Evolutionary conservation across 2,797 vertebrate species (phyloP), one percentile per base, ranked within the genome.

Genomic region (Sciurus vulgaris): DNA sequence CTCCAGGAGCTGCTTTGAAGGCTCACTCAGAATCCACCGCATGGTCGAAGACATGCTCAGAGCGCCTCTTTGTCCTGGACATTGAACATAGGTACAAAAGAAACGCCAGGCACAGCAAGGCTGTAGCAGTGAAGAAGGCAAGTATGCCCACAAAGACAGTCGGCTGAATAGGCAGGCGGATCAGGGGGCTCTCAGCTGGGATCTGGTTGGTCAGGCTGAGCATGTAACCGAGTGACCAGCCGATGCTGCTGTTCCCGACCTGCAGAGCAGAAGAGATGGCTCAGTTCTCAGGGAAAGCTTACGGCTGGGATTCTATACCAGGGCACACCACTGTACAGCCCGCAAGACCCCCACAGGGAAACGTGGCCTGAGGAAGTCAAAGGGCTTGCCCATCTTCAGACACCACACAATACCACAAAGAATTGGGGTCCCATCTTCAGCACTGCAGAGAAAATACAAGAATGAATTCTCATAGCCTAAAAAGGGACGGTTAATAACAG

Each of bases 161-260:
- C 17, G 98, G 97, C 86, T 98, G 98, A 98, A 99, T 97, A 41
- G 99, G 99, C 8, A 98, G 92, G 65, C 96, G 98, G 96, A 99
- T 97, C 88, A 98, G 97, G 63, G 99, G 98, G 73, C 98, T 98
- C 91, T 99, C 99, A 5, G 99, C 99, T 4, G 99, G 99, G 96
- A 99, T 99, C 99, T 99, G 99, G 98, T 99, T 99, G 33, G 99
- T 99, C 97, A 99, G 98, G 81, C 97, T 98, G 87, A 99, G 98
- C 99, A 99, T 99, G 98, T 99, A 99, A 87, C 99, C 99, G 0
- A 99, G 98, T 94, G 99, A 99, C 99, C 99, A 99, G 0, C 99
- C 99, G 83, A 99, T 99, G 94, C 98, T 99, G 98, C 99, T 99
- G 15, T 99, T 98, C 44, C 98, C 98, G 94, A 99, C 98, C 99